These are phyloP conservation scores for Oceanodroma leucorhoa DNA, from an alignment of 2,797 vertebrate species.

Conservation along the genomic window DNA sequence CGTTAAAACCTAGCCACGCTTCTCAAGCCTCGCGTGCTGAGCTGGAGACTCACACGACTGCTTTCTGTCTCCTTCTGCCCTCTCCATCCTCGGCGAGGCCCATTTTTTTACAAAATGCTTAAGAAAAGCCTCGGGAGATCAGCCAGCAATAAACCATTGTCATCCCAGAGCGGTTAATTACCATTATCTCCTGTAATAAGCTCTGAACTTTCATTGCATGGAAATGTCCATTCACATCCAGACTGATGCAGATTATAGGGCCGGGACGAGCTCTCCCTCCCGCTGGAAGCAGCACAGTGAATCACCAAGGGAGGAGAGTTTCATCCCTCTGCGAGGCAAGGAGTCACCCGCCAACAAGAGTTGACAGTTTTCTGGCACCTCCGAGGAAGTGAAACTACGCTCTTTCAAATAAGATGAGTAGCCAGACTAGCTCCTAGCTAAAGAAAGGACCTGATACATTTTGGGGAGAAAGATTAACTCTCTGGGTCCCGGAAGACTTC, in stretches of 20 bases:
- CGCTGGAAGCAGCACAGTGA: neutral
- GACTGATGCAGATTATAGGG: neutral
- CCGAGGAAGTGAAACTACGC: neutral
- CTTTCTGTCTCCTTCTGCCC: neutral
- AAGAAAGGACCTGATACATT: neutral
- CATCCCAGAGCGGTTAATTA: neutral
- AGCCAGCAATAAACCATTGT: neutral
- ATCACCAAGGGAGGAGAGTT: neutral
- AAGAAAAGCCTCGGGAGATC: neutral
- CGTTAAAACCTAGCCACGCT: accelerated
- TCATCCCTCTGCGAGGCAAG: neutral
- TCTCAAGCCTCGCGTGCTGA: neutral
- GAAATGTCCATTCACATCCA: neutral
- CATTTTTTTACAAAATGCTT: neutral
- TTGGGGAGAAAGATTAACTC: neutral
- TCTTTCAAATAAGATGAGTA: neutral
- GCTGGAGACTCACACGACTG: neutral
- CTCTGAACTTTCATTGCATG: neutral
- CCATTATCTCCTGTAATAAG: neutral
- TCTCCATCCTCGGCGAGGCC: neutral
- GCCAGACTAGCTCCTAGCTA: neutral
- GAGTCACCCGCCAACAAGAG: neutral
- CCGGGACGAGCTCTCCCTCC: neutral
- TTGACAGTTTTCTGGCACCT: neutral
- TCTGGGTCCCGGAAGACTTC: neutral